Base-by-base conservation (phyloP, 2,797 vertebrate genomes). In the Ctenochaetus hawaiiensis region DNA sequence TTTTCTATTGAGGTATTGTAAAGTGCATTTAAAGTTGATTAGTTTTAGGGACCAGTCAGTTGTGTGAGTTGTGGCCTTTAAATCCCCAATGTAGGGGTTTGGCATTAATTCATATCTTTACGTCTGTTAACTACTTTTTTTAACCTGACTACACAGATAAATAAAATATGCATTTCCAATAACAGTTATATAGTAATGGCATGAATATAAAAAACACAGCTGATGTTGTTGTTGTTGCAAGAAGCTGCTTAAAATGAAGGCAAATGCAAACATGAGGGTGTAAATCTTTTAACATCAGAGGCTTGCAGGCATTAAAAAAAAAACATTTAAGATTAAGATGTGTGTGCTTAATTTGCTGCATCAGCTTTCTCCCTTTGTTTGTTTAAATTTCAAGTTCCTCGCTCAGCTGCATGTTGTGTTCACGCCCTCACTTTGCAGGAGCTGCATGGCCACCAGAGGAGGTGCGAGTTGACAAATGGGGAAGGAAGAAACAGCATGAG, bases 401-500 rank as follows among this genome's bases (percentile, higher is more conserved):
- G 41, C 84, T 75, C 68, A 10, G 69, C 56, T 71, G 48, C 80
- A 72, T 49, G 76, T 83, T 68, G 63, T 73, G 65, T 82, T 82
- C 75, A 67, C 72, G n/a, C 78, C 54, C 72, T 81, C 77, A 58
- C 77, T 83, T 84, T 75, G 72, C 67, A 61, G 44, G 77, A 84
- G 77, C 80, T 37, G 72, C 72, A 20, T 9, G 49, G 83, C 79
- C 90, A 85, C 91, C 88, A 83, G 89, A 91, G 87, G 91, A 91
- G 87, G 87, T 81, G 90, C 77, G 49, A 77, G 81, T 90, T 94
- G 94, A 95, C 92, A 94, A 94, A 95, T 91, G 93, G 93, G 88
- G 80, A 67, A 90, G 88, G 90, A 93, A 91, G 90, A 92, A 86
- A 66, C 91, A 92, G 92, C 77, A 48, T 92, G 91, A 88, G 93